phyloP scores from a whole-genome alignment of 2,113 vertebrate genomes.

The Thalassoma bifasciatum region DNA sequence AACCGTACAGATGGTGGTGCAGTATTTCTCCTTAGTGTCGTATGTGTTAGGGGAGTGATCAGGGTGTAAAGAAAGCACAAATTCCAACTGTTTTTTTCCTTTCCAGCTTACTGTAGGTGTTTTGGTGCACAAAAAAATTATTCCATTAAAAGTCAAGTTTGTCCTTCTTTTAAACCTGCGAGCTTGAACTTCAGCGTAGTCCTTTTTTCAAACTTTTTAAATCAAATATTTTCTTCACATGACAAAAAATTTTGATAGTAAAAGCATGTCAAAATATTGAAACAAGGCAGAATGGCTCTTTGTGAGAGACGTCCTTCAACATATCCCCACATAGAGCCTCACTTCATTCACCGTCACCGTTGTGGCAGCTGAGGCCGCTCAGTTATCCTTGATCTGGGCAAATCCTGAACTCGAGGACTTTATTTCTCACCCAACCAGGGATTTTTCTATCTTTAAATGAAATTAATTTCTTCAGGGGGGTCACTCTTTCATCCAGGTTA shows the following conservation, averaged over 20 bases:
- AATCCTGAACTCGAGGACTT: slow-evolving; percentile 18
- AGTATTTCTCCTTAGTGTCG: slow-evolving; percentile 59
- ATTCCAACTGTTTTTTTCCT: no score
- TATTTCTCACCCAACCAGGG: slow-evolving; percentile 16
- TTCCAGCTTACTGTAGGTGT: no score
- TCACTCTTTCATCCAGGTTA: slow-evolving; percentile 33
- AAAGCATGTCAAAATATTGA: background rate
- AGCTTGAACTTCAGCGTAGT: background rate
- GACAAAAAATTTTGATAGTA: background rate
- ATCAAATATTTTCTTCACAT: background rate
- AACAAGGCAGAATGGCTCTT: slow-evolving; percentile 3
- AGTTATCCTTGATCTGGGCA: slow-evolving; percentile 25
- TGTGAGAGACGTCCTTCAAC: slow-evolving; percentile 32
- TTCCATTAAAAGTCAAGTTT: background rate
- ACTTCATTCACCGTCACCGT: background rate
- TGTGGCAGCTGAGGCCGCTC: slow-evolving; percentile 15
- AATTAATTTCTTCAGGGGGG: slow-evolving; percentile 44
- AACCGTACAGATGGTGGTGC: slow-evolving; percentile 45
- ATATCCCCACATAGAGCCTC: slow-evolving; percentile 8
- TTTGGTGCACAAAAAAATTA: background rate
- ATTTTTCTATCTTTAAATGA: slow-evolving; percentile 41
- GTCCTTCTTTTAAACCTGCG: background rate
- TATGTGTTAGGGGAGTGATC: slow-evolving; percentile 12
- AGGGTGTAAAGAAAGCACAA: background rate
- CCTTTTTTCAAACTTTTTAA: background rate